Conservation (phyloP, 1,140 invertebrate genomes). For the Drosophila aff. region DNA sequence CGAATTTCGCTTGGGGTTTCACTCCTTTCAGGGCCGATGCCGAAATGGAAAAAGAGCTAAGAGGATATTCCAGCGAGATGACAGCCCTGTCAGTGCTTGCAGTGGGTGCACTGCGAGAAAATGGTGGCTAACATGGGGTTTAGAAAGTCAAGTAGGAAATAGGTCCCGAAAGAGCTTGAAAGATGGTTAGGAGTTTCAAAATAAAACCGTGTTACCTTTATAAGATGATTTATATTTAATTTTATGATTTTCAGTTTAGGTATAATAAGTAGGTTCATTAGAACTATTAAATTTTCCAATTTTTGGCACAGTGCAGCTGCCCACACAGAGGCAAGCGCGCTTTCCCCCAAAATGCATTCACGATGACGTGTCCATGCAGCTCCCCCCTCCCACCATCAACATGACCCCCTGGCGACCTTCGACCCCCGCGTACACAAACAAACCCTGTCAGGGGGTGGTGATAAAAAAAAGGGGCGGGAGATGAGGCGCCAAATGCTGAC, state of each 20-base stretch:
- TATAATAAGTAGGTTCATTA: too few relatives aligned
- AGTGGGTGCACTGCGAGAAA: conserved; percentile 1
- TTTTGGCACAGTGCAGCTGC: conserved; percentile 5
- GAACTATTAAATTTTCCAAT: neutral
- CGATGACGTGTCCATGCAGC: conserved; percentile 76
- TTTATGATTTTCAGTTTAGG: too few relatives aligned
- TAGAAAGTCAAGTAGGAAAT: neutral
- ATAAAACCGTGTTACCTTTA: neutral
- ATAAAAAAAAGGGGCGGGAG: conserved; percentile 5
- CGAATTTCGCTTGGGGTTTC: conserved; percentile 23
- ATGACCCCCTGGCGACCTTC: conserved; percentile 45
- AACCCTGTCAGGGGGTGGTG: neutral
- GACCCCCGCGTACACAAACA: conserved; percentile 25
- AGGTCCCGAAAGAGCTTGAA: neutral
- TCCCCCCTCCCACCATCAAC: conserved; percentile 39
- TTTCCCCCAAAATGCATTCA: conserved; percentile 19
- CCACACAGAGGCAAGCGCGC: conserved; percentile 17
- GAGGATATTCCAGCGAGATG: conserved; percentile 24
- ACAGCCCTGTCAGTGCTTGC: conserved; percentile 53
- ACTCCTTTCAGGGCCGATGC: neutral
- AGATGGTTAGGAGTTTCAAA: rapidly evolving
- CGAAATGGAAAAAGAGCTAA: conserved; percentile 18
- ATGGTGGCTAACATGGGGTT: neutral
- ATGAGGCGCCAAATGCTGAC: conserved; percentile 67
- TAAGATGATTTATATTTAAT: neutral